Base-by-base conservation (phyloP, 1,140 invertebrate species). In the Drosophila bocqueti region DNA sequence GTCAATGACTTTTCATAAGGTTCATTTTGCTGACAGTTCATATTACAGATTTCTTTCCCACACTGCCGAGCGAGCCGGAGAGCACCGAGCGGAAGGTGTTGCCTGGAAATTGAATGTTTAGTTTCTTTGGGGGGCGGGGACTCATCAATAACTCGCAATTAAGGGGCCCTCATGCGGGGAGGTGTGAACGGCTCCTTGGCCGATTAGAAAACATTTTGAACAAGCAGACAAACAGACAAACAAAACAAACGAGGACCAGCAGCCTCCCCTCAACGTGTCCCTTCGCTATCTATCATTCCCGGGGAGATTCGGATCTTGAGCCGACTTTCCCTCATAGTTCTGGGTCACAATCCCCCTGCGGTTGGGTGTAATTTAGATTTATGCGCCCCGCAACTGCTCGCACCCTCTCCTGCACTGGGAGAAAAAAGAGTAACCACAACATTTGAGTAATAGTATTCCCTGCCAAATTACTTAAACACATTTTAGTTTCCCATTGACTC, bases 341-440 rank as follows among this genome's bases (percentile, higher is more conserved):
- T 21, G 43, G 34, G 61, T 40, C 42, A 15, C 77, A 83, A 89
- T 69, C 76, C 81, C 84, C 84, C 43, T 81, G 81, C 65, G 84
- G 62, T 62, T 68, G 71, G 47, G 67, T 64, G 84, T 89, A 89
- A 87, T 89, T 87, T 87, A 87, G 84, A 87, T 87, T 87, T 87
- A 87, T 87, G 47, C 64, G 54, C 75, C 77, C 67, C 69, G 49
- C 54, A 26, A n/a, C 34, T 50, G 9, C 43, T 29, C 36, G 24
- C 21, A 49, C 49, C 36, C 46, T 43, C 45, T 40, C 7, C 29
- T 71, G 34, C 64, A 71, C 64, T 31, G 40, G 9, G 31, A 71
- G 49, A 68, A 71, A 66, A 46, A 10, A 1, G 11, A 2, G 4
- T 40, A 47, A 18, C 0, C 11, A 16, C 26, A 8, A 21, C 0